Conservation (phyloP, 2,888 invertebrate species). For the Pomacea canaliculata region DNA sequence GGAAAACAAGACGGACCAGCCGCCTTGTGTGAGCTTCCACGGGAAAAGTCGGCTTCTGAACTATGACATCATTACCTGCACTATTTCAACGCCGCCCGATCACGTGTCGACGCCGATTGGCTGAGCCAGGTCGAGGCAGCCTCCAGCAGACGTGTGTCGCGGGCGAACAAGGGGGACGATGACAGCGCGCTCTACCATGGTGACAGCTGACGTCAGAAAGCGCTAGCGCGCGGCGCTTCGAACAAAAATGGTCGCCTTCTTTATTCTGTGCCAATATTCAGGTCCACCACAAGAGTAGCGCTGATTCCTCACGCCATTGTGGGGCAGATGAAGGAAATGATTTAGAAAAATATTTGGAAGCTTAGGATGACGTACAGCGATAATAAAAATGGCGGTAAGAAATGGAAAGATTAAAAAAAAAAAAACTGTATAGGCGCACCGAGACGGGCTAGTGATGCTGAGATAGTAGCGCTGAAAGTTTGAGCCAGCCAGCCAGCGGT, state of each 20-base stretch:
- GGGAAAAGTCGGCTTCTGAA: conserved; percentile 11
- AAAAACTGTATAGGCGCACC: neutral
- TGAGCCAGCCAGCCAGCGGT: too few relatives aligned
- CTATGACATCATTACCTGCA: conserved; percentile 22
- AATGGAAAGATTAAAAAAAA: neutral
- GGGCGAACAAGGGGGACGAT: conserved; percentile 6
- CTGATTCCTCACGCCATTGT: neutral
- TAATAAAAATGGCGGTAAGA: too few relatives aligned
- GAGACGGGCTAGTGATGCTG: too few relatives aligned
- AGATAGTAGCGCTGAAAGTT: too few relatives aligned
- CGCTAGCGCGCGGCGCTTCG: neutral
- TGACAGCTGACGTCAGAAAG: conserved; percentile 19
- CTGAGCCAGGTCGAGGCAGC: conserved; percentile 22
- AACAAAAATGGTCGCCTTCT: neutral
- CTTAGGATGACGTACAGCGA: too few relatives aligned
- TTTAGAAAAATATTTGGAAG: too few relatives aligned
- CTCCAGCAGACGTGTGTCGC: neutral
- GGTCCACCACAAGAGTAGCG: neutral
- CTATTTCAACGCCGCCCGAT: conserved; percentile 11
- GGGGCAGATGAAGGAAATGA: neutral
- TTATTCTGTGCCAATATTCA: neutral
- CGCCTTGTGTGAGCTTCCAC: conserved; percentile 43
- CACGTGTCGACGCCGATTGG: conserved; percentile 35
- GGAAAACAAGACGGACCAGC: conserved; percentile 51
- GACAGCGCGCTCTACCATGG: conserved; percentile 7